phyloP scores from a whole-genome alignment of 2,888 invertebrate genomes.

The Epistrophella euchroma region DNA sequence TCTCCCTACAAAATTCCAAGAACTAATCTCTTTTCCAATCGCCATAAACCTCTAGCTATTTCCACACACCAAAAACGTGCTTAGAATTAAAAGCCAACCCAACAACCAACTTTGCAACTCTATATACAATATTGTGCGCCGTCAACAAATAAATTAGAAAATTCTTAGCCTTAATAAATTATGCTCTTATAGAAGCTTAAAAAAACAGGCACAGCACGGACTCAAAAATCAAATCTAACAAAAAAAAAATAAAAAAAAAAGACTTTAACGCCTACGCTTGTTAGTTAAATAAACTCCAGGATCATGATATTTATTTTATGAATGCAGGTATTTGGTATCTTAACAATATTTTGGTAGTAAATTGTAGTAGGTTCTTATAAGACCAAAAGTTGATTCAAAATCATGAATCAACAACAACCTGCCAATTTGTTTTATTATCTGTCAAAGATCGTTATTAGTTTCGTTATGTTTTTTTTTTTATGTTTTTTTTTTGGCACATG shows the following conservation, averaged over 20 bases:
- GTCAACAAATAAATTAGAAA: constrained; percentile 70
- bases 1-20: constrained; percentile 60
- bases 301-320: constrained; percentile 5
- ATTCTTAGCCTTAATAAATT: constrained; percentile 71
- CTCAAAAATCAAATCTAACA: constrained; percentile 5
- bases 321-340: not conserved
- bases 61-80: constrained; percentile 55
- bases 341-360: constrained; percentile 10
- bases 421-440: constrained; percentile 64
- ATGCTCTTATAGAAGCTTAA: constrained; percentile 34
- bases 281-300: constrained; percentile 51
- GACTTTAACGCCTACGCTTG: constrained; percentile 40
- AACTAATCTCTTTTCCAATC: constrained; percentile 63
- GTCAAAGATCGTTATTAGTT: constrained; percentile 47
- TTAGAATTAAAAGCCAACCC: constrained; percentile 41
- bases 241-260: not conserved
- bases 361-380: constrained; percentile 27
- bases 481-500: constrained; percentile 48
- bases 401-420: constrained; percentile 71
- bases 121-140: constrained; percentile 14
- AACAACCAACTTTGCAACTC: constrained; percentile 23
- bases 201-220: constrained; percentile 22
- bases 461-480: constrained; percentile 8
- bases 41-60: constrained; percentile 6
- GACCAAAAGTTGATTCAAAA: constrained; percentile 62